Evolutionary conservation across 2,888 invertebrate species (phyloP), one percentile per base, ranked within the genome.

Genomic region (Trissolcus japonicus): DNA sequence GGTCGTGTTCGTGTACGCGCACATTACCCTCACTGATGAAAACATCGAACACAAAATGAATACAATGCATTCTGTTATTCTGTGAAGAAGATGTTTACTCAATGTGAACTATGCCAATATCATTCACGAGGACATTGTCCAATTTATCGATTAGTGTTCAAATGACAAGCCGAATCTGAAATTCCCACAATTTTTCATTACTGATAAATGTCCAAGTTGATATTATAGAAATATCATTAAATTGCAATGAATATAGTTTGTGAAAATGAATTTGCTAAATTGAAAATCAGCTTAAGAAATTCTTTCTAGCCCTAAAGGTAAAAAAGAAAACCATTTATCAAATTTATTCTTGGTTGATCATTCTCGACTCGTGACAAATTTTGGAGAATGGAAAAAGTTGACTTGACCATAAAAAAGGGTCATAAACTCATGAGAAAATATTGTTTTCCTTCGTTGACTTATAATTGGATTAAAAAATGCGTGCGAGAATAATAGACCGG

Each of bases 21-120:
- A 66, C 75, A 75, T 65, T 60, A 60, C 50, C 50, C 56, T 50
- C 67, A 62, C 48, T 68, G 71, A 76, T 76, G 76, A 76, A 76
- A 76, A 76, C 69, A 61, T 66, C 76, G 69, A 76, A 76, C 66
- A 40, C 61, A 57, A 76, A 76, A 76, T 57, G 76, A 69, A 76
- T 71, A 76, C 76, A 76, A 76, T 76, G 66, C 69, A 59, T 43
- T 25, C 4, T 69, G 69, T 76, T 59, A 76, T 76, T 71, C 69
- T 59, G 74, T 68, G 67, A 68, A 35, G 74, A 68, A 68, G 76
- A 76, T 71, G 71, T 76, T 71, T 76, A 71, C 76, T 56, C 71
- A 66, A 71, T 62, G 66, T 35, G 54, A 62, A 71, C 76, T 71
- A 71, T 67, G 76, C 71, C 76, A 60, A 66, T 71, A 61, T 71